A percentile compares a stretch with the other conserved stretches of the same genome.
phyloP scores from a whole-genome alignment of 2,888 invertebrate genomes.

The Troglohyphantes excavatus region DNA sequence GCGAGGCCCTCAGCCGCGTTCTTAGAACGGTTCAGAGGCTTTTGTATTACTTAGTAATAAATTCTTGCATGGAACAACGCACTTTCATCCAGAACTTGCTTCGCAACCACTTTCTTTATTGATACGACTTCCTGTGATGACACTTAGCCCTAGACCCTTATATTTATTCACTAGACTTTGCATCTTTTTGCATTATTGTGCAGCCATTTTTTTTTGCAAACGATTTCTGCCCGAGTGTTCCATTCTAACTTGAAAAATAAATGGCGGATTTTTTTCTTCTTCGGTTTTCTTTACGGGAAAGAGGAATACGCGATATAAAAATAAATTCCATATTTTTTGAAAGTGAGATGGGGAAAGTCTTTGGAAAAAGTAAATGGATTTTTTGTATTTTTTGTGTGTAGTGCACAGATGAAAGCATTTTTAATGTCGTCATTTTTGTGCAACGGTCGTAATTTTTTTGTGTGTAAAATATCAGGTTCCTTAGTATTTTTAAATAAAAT shows the following conservation, averaged over 20 bases:
- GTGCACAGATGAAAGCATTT: too few species aligned
- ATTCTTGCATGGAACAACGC: background rate
- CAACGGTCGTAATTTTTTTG: too few species aligned
- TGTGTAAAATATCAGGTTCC: too few species aligned
- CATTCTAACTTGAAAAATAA: background rate
- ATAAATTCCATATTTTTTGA: background rate
- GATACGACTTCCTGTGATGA: background rate
- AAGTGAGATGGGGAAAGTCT: background rate
- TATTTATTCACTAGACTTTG: background rate
- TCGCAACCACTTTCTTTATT: background rate
- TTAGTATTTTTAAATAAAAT: too few species aligned
- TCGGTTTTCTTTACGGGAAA: background rate
- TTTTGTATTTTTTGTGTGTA: too few species aligned
- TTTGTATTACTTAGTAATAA: slow-evolving; percentile 5
- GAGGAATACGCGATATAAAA: background rate
- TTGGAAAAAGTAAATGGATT: background rate
- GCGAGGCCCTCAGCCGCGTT: background rate
- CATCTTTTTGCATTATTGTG: slow-evolving; percentile 1
- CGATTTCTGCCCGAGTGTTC: slow-evolving; percentile 3
- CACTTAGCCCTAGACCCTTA: background rate
- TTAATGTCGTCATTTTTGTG: too few species aligned
- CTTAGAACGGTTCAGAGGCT: background rate
- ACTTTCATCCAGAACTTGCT: background rate
- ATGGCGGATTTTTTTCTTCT: background rate
- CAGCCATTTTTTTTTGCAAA: background rate